Conservation (phyloP, 2,113 vertebrate species). For the Triplophysa rosa region DNA sequence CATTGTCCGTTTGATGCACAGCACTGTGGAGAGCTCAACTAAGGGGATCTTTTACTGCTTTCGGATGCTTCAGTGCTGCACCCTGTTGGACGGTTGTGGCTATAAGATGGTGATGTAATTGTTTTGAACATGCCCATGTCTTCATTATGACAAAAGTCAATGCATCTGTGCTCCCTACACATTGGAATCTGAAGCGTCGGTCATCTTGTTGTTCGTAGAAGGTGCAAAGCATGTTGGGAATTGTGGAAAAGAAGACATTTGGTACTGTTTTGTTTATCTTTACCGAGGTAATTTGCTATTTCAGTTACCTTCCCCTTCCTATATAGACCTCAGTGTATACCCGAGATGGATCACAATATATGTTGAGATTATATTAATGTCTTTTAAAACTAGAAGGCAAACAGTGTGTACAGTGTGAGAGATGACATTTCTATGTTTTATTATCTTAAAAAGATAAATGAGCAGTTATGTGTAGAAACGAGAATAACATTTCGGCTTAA, state of each 20-base stretch:
- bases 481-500: not conserved
- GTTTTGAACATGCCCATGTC: not conserved
- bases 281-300: not conserved
- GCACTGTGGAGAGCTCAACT: constrained; percentile 25
- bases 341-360: not conserved
- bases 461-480: no score
- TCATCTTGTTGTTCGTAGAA: not conserved
- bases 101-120: constrained; percentile 1
- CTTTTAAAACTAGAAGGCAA: not conserved
- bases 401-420: not conserved
- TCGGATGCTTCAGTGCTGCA: constrained; percentile 35
- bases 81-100: constrained; percentile 45
- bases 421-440: not conserved
- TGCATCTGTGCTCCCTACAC: not conserved
- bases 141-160: not conserved
- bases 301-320: constrained; percentile 24
- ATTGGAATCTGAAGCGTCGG: not conserved
- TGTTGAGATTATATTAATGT: not conserved
- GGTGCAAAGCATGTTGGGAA: constrained; percentile 23
- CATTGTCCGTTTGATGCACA: constrained; percentile 17
- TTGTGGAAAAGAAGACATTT: constrained; percentile 6
- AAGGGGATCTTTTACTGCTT: not conserved
- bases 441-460: not conserved
- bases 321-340: constrained; percentile 21
- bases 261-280: constrained; percentile 41